These are phyloP conservation scores for Mesitornis unicolor DNA, from an alignment of 2,113 vertebrate genomes.

Conservation along the genomic window DNA sequence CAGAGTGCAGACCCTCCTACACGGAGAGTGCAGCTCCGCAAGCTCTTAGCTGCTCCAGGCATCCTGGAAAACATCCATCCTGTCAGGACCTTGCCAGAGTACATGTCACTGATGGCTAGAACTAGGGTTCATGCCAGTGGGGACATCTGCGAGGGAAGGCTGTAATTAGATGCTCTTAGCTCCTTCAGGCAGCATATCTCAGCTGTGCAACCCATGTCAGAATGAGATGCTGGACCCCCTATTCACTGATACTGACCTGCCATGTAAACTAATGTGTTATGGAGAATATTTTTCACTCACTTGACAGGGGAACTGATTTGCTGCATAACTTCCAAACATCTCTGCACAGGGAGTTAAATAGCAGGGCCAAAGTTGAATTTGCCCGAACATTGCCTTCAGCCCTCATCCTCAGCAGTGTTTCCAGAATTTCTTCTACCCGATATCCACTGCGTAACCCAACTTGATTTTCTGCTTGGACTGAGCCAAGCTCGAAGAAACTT, in stretches of 20 bases:
- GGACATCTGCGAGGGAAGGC: constrained; percentile 1
- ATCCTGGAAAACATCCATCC: background rate
- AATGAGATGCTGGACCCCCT: background rate
- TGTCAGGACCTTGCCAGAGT: background rate
- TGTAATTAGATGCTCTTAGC: background rate
- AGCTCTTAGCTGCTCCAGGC: background rate
- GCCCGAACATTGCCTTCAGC: background rate
- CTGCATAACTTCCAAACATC: background rate
- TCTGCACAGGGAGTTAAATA: background rate
- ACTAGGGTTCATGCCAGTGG: background rate
- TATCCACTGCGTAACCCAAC: background rate
- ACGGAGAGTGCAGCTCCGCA: background rate
- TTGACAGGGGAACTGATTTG: background rate
- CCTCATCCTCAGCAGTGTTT: background rate
- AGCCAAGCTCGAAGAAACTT: background rate
- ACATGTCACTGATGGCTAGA: background rate
- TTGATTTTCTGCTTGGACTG: background rate
- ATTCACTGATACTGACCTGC: background rate
- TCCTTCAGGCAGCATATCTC: background rate
- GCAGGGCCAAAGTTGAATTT: background rate
- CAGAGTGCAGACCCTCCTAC: background rate
- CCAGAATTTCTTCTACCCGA: background rate
- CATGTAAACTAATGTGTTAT: background rate
- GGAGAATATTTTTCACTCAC: background rate
- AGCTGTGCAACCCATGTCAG: background rate